Evolutionary conservation across 2,888 invertebrate species (phyloP).

Genomic region (Sphaeridia pumilis): DNA sequence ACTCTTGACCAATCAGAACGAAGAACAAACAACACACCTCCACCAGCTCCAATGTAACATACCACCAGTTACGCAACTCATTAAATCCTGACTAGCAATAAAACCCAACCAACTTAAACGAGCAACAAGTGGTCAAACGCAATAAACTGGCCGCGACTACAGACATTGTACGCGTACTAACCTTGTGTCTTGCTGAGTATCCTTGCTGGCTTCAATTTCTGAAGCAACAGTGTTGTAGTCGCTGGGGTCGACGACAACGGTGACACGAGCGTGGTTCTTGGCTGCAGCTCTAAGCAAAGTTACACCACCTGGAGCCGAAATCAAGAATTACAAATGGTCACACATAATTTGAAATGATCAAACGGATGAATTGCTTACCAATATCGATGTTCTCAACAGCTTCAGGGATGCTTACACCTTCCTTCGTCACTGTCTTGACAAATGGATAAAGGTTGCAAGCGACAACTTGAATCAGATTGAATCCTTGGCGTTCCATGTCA

Average conservation of each 20-base stretch:
- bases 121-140: too few species aligned
- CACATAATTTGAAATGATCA: neutral
- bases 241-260: slow-evolving; percentile 78
- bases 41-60: too few species aligned
- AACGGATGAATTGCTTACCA: slow-evolving; percentile 48
- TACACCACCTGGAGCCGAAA: slow-evolving; percentile 54
- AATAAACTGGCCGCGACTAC: too few species aligned
- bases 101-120: too few species aligned
- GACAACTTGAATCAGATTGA: slow-evolving; percentile 70
- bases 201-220: slow-evolving; percentile 58
- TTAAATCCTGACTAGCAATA: too few species aligned
- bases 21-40: too few species aligned
- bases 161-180: too few species aligned
- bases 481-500: slow-evolving; percentile 69
- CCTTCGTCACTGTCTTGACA: slow-evolving; percentile 69
- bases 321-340: neutral
- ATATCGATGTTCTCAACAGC: slow-evolving; percentile 96
- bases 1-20: too few species aligned
- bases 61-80: too few species aligned
- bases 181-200: slow-evolving; percentile 62
- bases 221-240: slow-evolving; percentile 68
- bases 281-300: slow-evolving; percentile 90
- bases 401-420: slow-evolving; percentile 66
- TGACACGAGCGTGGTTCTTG: slow-evolving; percentile 90
- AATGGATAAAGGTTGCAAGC: slow-evolving; percentile 97